Base-by-base conservation (phyloP, 2,113 vertebrate species). In the Phyllostomus discolor region DNA sequence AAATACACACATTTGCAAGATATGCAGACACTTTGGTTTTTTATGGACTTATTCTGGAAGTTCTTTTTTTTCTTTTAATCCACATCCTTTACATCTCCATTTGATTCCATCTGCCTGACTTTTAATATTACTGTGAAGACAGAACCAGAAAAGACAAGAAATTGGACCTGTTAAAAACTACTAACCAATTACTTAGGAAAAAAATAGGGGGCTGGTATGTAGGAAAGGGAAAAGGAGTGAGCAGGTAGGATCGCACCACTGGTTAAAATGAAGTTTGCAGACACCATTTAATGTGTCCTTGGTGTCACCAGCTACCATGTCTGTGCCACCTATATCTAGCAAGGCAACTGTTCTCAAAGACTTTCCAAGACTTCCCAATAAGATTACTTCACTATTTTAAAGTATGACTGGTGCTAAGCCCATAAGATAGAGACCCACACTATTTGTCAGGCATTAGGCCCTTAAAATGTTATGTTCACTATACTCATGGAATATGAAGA, bases 81-180 rank as follows among this genome's bases (percentile, higher is more conserved):
- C 66, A 81, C 54, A 22, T 79, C 24, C 20, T 89, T 93, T 43
- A 48, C 19, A 31, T 87, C 28, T 89, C 64, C 26, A 79, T 57
- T 78, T 90, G 12, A 26, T 79, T 82, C 54, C 12, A 82, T 59
- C 59, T 90, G 7, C 3, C 73, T 91, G 46, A 89, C 38, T 86
- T 94, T 94, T n/a, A 10, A 79, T 89, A 93, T 95, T 91, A 91
- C 24, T n/a, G 64, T 31, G 38, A 38, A 90, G 38, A 43, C 26
- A 93, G 46, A 84, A 82, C 7, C 7, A 69, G 50, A 54, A 88
- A 19, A 75, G 16, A 73, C 38, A 79, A 48, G 16, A 95, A 94
- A 75, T 66, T 46, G 38, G 19, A 75, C 28, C 50, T 59, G 20
- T 81, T 28, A 41, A 80, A 82, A 89, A 31, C 15, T 33, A 66